A percentile compares a stretch with the other conserved stretches of the same genome.
Conservation (phyloP, 2,113 vertebrate species). For the Regulus satrapa region DNA sequence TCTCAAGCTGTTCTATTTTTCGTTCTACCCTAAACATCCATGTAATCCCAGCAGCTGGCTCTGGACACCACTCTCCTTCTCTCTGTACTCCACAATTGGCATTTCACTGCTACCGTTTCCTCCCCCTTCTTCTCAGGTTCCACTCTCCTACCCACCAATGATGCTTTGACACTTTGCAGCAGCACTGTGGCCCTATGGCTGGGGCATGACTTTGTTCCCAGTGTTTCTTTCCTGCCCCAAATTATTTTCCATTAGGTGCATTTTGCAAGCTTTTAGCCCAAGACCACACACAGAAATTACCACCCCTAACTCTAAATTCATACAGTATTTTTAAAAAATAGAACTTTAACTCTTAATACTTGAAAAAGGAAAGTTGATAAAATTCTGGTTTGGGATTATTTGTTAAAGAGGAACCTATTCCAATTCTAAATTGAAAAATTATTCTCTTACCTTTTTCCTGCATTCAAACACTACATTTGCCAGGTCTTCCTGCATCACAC, state of each 20-base stretch:
- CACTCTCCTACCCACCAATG: neutral
- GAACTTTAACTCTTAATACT: neutral
- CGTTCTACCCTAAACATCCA: neutral
- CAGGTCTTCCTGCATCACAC: constrained; percentile 86
- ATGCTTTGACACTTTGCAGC: neutral
- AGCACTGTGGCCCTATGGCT: neutral
- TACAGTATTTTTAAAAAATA: rapidly evolving
- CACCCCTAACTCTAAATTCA: neutral
- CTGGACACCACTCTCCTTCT: neutral
- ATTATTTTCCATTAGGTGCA: neutral
- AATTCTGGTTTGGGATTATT: neutral
- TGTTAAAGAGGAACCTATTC: neutral
- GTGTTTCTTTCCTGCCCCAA: neutral
- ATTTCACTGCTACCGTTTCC: neutral
- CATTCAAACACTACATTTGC: constrained; percentile 80
- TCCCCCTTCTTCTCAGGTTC: neutral
- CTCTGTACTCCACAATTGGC: neutral
- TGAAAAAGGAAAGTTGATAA: neutral
- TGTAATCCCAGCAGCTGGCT: neutral
- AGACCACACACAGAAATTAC: neutral
- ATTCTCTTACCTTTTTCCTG: constrained; percentile 82
- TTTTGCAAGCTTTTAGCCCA: neutral
- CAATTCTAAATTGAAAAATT: neutral
- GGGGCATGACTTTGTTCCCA: neutral
- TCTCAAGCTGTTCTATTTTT: neutral